Evolutionary conservation across 2,797 vertebrate genomes (phyloP).

Genomic region (Momotus momota): DNA sequence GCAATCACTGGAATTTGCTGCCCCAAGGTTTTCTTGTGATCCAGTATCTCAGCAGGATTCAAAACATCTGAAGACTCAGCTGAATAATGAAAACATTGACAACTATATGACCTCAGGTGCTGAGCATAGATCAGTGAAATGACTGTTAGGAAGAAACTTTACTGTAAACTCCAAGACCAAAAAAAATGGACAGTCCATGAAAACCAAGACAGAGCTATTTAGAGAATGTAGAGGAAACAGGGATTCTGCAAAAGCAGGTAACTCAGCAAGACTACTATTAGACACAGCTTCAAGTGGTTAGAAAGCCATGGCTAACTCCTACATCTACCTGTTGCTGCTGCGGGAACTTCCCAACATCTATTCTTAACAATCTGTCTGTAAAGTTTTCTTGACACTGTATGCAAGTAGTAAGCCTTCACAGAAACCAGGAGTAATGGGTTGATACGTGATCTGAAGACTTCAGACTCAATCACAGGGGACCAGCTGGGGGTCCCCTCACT

Average conservation of each 20-base stretch:
- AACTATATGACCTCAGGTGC: background rate
- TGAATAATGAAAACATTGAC: background rate
- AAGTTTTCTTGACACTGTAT: background rate
- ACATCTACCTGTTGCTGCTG: background rate
- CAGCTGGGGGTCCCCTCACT: background rate
- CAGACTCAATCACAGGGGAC: background rate
- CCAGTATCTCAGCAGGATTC: background rate
- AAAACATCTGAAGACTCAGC: background rate
- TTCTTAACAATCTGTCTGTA: background rate
- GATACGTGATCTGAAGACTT: background rate
- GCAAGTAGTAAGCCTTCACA: background rate
- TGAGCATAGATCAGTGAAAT: background rate
- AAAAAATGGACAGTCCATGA: background rate
- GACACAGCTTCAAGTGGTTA: background rate
- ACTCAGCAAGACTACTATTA: background rate
- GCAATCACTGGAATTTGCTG: background rate
- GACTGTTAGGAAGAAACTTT: background rate
- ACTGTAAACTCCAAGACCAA: background rate
- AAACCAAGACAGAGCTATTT: background rate
- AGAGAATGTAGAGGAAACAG: background rate
- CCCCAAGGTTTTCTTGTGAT: background rate
- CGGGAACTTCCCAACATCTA: background rate
- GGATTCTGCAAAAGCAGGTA: background rate
- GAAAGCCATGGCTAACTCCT: background rate
- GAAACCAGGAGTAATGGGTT: background rate